These are phyloP conservation scores for Dryoscopus gambensis DNA, from an alignment of 2,113 vertebrate genomes.

Conservation along the genomic window DNA sequence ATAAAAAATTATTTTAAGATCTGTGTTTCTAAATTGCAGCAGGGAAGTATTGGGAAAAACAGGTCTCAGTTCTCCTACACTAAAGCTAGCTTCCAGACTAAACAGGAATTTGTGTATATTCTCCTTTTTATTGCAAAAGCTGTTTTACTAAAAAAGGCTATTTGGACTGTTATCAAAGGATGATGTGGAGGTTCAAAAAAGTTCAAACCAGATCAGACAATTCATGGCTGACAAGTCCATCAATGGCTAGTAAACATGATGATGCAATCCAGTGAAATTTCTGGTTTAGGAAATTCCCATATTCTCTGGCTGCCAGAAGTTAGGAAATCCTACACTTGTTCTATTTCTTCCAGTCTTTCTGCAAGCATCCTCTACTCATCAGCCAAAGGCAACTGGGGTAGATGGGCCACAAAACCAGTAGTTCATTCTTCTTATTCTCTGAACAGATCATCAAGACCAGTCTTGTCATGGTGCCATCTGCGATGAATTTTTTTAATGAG, in stretches of 20 bases:
- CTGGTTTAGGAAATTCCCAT: constrained; percentile 29
- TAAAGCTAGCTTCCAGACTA: background rate
- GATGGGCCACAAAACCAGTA: background rate
- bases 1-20: background rate
- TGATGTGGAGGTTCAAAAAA: background rate
- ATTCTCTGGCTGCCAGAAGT: background rate
- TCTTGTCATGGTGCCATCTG: background rate
- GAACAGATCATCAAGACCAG: background rate
- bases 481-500: background rate
- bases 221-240: background rate
- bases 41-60: background rate
- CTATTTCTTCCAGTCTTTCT: background rate
- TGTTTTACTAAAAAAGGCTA: background rate
- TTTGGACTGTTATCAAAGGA: constrained; percentile 3
- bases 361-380: background rate
- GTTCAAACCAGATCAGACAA: background rate
- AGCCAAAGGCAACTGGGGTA: background rate
- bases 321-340: background rate
- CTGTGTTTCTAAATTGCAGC: background rate
- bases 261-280: constrained; percentile 44
- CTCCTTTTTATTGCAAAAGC: constrained; percentile 8
- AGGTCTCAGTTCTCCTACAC: background rate
- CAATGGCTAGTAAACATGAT: background rate
- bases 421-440: background rate
- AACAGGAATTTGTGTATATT: background rate